Evolutionary conservation across 1,140 invertebrate species (phyloP).

Genomic region (Anadara kagoshimensis): DNA sequence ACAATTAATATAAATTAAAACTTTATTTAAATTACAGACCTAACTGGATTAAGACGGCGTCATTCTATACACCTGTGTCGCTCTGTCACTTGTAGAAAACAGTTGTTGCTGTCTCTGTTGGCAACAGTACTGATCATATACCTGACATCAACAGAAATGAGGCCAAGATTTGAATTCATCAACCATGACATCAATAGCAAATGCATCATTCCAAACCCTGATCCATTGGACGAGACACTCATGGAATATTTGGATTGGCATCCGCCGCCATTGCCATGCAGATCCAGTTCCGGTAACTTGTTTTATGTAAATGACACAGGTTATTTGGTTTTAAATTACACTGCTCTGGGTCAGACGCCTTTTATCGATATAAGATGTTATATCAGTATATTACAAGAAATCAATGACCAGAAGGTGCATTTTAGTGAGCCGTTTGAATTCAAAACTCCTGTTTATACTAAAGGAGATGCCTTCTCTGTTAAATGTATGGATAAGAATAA

Average conservation of each 20-base stretch:
- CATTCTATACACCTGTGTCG: too few species aligned
- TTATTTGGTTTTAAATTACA: slow-evolving; percentile 59
- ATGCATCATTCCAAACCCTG: slow-evolving; percentile 80
- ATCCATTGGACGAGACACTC: slow-evolving; percentile 83
- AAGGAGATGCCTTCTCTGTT: slow-evolving; percentile 13
- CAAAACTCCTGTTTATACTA: slow-evolving; percentile 1
- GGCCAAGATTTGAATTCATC: slow-evolving; percentile 5
- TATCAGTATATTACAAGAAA: slow-evolving; percentile 5
- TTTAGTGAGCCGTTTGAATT: neutral
- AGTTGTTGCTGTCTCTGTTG: too few species aligned
- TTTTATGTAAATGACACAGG: slow-evolving; percentile 61
- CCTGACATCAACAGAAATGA: too few species aligned
- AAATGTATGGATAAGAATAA: slow-evolving; percentile 2
- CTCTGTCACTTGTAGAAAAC: too few species aligned
- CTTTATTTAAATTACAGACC: too few species aligned
- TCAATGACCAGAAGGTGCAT: slow-evolving; percentile 10
- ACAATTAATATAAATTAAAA: too few species aligned
- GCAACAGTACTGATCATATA: too few species aligned
- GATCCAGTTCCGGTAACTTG: slow-evolving; percentile 73
- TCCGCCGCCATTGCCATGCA: slow-evolving; percentile 78
- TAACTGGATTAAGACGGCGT: too few species aligned
- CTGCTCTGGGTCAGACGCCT: slow-evolving; percentile 46
- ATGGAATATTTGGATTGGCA: slow-evolving; percentile 77
- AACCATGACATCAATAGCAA: neutral
- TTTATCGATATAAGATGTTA: slow-evolving; percentile 37